phyloP scores from a whole-genome alignment of 2,113 vertebrate species.

The Psilopogon haemacephalus region DNA sequence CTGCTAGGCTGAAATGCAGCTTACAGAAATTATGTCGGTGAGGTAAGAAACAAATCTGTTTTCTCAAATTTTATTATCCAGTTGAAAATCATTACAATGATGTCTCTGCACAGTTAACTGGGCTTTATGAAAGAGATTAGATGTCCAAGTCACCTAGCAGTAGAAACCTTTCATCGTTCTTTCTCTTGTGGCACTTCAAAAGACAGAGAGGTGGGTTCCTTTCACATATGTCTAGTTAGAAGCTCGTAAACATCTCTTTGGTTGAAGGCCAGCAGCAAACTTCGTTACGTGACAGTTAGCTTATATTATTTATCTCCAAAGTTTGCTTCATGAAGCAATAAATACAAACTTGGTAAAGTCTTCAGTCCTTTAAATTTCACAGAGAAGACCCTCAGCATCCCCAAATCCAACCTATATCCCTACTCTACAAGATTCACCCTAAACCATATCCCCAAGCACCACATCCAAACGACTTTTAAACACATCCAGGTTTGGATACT shows the following conservation, averaged over 20 bases:
- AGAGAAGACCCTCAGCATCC: no score
- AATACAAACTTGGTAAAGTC: not conserved
- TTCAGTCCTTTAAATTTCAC: not conserved
- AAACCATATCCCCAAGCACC: no score
- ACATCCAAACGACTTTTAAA: no score
- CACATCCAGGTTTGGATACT: no score
- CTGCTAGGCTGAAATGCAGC: not conserved
- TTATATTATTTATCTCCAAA: not conserved
- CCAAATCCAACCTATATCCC: no score
- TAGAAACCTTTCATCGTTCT: not conserved
- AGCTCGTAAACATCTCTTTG: not conserved
- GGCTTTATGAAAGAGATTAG: not conserved
- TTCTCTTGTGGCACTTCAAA: not conserved
- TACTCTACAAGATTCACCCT: no score
- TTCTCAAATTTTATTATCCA: not conserved
- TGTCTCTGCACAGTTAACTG: not conserved
- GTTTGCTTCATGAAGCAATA: not conserved
- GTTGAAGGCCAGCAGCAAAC: not conserved
- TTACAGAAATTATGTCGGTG: not conserved
- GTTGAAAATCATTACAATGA: not conserved
- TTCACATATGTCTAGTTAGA: not conserved
- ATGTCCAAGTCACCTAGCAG: not conserved
- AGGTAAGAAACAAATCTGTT: conserved; percentile 7
- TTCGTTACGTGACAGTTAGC: not conserved
- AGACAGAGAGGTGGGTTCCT: not conserved